Percentiles rank a stretch among this genome's conserved stretches.
Evolutionary conservation across 2,888 invertebrate species (phyloP).

Genomic region (Elysia crispata): DNA sequence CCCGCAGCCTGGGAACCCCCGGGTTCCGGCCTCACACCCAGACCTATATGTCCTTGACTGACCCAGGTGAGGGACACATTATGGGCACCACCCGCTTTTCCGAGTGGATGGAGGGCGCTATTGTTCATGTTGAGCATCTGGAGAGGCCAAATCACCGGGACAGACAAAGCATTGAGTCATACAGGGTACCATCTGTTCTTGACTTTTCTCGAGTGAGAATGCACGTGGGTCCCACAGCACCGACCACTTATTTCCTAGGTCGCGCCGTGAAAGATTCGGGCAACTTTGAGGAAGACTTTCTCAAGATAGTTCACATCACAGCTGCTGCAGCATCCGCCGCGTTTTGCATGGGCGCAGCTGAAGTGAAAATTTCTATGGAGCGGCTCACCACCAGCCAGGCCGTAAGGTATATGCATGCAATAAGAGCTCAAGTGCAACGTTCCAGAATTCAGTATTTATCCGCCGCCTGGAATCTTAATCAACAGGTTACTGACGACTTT

Average conservation of each 20-base stretch:
- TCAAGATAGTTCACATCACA: conserved; percentile 60
- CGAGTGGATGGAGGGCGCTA: conserved; percentile 64
- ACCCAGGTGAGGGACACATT: conserved; percentile 63
- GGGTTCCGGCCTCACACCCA: conserved; percentile 63
- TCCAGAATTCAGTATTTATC: conserved; percentile 57
- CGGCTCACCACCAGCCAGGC: conserved; percentile 59
- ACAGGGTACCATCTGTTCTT: conserved; percentile 59
- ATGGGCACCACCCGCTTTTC: conserved; percentile 61
- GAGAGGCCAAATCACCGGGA: conserved; percentile 59
- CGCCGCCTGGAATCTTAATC: conserved; percentile 64
- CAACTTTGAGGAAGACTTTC: conserved; percentile 60
- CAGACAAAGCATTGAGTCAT: conserved; percentile 59
- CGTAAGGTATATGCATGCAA: conserved; percentile 57
- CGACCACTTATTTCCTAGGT: conserved; percentile 62
- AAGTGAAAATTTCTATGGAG: conserved; percentile 62
- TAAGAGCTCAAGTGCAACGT: conserved; percentile 57
- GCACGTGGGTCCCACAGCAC: conserved; percentile 60
- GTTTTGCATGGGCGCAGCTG: conserved; percentile 62
- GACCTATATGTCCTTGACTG: conserved; percentile 65
- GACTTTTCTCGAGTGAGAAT: conserved; percentile 61
- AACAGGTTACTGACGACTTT: conserved; percentile 56
- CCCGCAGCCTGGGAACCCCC: conserved; percentile 57
- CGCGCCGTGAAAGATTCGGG: conserved; percentile 60
- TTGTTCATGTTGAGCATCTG: conserved; percentile 65
- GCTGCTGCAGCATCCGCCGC: conserved; percentile 59